A percentile compares a stretch with the other conserved stretches of the same genome.
phyloP scores from a whole-genome alignment of 2,888 invertebrate genomes.

The Tridacna crocea region DNA sequence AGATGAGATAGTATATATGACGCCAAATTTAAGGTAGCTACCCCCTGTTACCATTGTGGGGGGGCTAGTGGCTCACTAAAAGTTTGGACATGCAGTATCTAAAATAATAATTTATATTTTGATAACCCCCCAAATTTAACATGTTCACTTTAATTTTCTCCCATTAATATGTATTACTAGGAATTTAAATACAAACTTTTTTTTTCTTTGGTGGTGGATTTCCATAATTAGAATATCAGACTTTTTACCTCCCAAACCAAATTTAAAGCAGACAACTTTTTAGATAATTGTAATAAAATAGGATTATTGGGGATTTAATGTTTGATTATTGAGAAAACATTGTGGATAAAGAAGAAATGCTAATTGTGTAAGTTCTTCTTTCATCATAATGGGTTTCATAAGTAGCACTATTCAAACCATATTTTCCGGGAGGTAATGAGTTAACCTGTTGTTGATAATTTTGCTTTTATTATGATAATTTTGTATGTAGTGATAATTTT shows the following conservation, averaged over 20 bases:
- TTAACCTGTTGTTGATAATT: conserved; percentile 44
- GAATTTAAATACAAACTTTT: conserved; percentile 32
- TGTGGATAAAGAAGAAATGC: too few relatives aligned
- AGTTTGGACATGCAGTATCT: conserved; percentile 63
- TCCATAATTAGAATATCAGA: conserved; percentile 42
- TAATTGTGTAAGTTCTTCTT: too few relatives aligned
- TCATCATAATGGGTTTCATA: too few relatives aligned
- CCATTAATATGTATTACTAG: conserved; percentile 54
- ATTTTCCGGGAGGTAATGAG: too few relatives aligned
- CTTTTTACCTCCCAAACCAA: too few relatives aligned
- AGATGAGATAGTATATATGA: conserved; percentile 17
- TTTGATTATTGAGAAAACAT: too few relatives aligned
- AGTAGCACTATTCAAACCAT: too few relatives aligned
- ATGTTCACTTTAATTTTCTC: conserved; percentile 52
- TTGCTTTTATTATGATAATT: conserved; percentile 34
- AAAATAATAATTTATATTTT: conserved; percentile 52
- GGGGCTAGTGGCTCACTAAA: conserved; percentile 61
- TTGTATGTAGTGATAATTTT: conserved; percentile 52
- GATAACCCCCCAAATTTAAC: conserved; percentile 57
- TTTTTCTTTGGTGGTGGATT: conserved; percentile 60
- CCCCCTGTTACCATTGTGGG: conserved; percentile 35
- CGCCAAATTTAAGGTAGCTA: conserved; percentile 54
- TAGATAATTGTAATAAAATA: too few relatives aligned
- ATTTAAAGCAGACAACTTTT: too few relatives aligned
- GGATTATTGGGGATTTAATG: too few relatives aligned